Percentiles rank a stretch among this genome's conserved stretches.
Evolutionary conservation across 1,140 invertebrate species (phyloP).

Genomic region (Drosophila murphyi): DNA sequence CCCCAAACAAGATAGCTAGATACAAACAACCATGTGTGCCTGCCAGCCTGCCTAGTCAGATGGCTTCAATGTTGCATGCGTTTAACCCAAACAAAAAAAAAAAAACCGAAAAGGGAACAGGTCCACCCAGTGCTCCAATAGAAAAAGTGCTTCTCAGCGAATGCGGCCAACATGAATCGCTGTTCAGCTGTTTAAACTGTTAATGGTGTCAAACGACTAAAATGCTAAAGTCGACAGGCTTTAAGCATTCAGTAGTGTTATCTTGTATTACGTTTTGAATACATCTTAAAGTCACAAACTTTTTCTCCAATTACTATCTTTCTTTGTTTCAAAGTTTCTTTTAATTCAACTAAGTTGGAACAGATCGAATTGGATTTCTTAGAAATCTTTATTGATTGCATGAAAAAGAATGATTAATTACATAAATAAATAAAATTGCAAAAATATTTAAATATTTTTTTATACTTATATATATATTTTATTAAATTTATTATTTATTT

Average conservation of each 20-base stretch:
- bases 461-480: too few relatives aligned
- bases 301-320: too few relatives aligned
- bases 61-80: conserved; percentile 19
- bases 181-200: conserved; percentile 33
- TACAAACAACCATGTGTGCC: background rate
- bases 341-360: too few relatives aligned
- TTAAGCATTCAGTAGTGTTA: background rate
- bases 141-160: background rate
- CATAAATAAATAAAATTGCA: too few relatives aligned
- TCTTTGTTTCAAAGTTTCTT: too few relatives aligned
- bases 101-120: conserved; percentile 13
- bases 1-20: background rate
- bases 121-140: conserved; percentile 4
- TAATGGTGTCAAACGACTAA: conserved; percentile 38
- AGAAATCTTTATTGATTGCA: too few relatives aligned
- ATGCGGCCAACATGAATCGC: conserved; percentile 32
- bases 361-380: too few relatives aligned
- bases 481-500: too few relatives aligned
- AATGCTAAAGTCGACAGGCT: conserved; percentile 31
- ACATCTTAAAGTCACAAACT: too few relatives aligned
- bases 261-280: too few relatives aligned
- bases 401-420: too few relatives aligned
- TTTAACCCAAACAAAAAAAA: background rate
- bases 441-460: too few relatives aligned
- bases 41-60: conserved; percentile 1